Evolutionary conservation across 2,113 vertebrate genomes (phyloP).

Genomic region (Opisthocomus hoazin): DNA sequence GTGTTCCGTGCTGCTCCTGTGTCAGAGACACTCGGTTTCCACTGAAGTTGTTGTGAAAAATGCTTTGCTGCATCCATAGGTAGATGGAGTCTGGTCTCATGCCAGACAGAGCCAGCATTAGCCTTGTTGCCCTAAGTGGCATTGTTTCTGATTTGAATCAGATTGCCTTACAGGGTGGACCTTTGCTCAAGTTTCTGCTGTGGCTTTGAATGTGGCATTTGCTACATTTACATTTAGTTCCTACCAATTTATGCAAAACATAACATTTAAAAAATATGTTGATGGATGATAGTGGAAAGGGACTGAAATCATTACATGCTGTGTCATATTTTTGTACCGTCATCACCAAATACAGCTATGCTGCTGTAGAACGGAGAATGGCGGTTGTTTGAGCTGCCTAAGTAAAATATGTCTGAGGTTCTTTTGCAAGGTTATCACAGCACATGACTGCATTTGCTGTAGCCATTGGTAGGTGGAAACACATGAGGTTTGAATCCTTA

Average conservation of each 20-base stretch:
- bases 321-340: not conserved
- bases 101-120: not conserved
- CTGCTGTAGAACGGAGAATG: not conserved
- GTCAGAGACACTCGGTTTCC: not conserved
- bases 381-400: not conserved
- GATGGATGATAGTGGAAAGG: not conserved
- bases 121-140: not conserved
- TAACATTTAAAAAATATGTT: not conserved
- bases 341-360: not conserved
- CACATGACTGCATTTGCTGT: not conserved
- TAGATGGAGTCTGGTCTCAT: not conserved
- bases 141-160: not conserved
- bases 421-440: not conserved
- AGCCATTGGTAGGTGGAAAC: not conserved
- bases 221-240: not conserved
- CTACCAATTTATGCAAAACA: not conserved
- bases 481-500: not conserved
- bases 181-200: not conserved
- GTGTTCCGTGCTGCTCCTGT: not conserved
- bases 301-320: not conserved
- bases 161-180: not conserved
- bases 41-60: not conserved
- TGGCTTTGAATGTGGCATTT: not conserved
- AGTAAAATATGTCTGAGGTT: not conserved
- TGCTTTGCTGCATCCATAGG: not conserved